Percentiles rank a stretch among this genome's conserved stretches.
phyloP scores from a whole-genome alignment of 2,888 invertebrate genomes.

The Lepidocyrtoides sp. region DNA sequence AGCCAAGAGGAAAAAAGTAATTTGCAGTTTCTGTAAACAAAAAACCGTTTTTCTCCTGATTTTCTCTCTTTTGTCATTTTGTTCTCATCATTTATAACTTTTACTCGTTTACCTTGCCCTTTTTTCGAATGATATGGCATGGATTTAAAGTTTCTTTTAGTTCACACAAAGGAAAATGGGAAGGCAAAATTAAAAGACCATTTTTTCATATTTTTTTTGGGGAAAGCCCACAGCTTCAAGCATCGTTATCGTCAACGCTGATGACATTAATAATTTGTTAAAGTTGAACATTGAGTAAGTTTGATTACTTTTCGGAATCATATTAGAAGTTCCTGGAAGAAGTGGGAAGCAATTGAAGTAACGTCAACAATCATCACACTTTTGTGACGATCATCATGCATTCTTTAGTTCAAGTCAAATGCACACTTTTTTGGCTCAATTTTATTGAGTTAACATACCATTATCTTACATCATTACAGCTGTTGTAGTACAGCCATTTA shows the following conservation, averaged over 20 bases:
- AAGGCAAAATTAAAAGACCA: neutral
- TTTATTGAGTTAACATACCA: too few species aligned
- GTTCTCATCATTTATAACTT: neutral
- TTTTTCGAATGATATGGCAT: neutral
- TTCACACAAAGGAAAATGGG: neutral
- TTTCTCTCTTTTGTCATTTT: neutral
- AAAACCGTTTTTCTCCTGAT: neutral
- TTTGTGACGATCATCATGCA: too few species aligned
- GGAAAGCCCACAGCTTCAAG: neutral
- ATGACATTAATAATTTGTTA: slow-evolving; percentile 13
- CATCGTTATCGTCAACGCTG: neutral
- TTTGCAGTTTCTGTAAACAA: neutral
- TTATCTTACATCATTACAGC: too few species aligned
- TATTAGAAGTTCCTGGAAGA: neutral
- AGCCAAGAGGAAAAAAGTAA: neutral
- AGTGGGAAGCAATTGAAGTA: neutral
- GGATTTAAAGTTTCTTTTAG: neutral
- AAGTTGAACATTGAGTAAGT: neutral
- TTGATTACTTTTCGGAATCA: slow-evolving; percentile 26
- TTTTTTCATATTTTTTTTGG: neutral
- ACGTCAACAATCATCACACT: neutral
- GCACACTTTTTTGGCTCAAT: too few species aligned
- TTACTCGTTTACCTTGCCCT: neutral
- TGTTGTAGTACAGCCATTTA: too few species aligned
- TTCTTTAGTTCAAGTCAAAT: too few species aligned